Conservation (phyloP, 2,797 vertebrate genomes). For the Myotis findleyi region DNA sequence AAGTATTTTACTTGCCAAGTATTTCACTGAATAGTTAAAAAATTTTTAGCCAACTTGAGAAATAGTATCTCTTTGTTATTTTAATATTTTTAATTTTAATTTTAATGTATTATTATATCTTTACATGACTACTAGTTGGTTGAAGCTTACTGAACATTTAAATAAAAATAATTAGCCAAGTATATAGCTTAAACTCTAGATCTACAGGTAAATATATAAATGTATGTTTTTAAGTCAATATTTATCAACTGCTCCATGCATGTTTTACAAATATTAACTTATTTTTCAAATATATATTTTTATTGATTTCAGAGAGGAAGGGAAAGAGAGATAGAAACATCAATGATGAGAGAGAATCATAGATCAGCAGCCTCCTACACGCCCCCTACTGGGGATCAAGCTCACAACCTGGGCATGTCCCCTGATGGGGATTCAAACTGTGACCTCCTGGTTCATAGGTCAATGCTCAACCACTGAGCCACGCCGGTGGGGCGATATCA, state of each 20-base stretch:
- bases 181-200: background rate
- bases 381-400: too few species aligned
- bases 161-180: constrained; percentile 19
- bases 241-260: constrained; percentile 8
- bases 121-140: constrained; percentile 8
- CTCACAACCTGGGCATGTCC: too few species aligned
- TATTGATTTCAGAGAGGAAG: too few species aligned
- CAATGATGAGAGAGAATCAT: too few species aligned
- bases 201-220: constrained; percentile 7
- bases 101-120: background rate
- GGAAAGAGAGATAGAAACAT: too few species aligned
- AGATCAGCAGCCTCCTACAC: too few species aligned
- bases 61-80: constrained; percentile 41
- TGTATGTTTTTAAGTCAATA: background rate
- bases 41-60: background rate
- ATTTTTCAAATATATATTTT: background rate
- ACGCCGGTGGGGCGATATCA: too few species aligned
- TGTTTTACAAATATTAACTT: constrained; percentile 22
- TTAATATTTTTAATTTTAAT: constrained; percentile 32
- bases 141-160: constrained; percentile 46
- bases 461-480: too few species aligned
- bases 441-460: too few species aligned
- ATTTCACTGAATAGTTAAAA: background rate
- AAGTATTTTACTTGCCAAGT: background rate
- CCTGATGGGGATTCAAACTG: too few species aligned